These are phyloP conservation scores for Apogon hyalosoma DNA, from an alignment of 2,797 vertebrate genomes.

Conservation along the genomic window DNA sequence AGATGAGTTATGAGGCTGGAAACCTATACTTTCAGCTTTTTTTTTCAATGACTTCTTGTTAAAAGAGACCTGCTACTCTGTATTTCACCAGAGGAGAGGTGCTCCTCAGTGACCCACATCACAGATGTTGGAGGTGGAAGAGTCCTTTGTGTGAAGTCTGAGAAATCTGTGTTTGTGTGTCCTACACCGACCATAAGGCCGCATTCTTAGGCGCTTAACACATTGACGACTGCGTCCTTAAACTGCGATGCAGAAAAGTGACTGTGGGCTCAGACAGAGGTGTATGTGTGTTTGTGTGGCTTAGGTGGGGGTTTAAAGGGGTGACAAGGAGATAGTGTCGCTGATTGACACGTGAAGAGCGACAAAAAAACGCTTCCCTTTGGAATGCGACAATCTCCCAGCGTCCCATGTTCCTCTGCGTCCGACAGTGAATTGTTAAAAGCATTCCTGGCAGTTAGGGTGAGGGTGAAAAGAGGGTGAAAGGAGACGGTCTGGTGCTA, in stretches of 20 bases:
- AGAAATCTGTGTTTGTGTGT: conserved; percentile 70
- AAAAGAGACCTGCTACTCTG: conserved; percentile 63
- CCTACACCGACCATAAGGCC: conserved; percentile 55
- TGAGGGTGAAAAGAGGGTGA: conserved; percentile 72
- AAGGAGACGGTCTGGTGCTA: conserved; percentile 65
- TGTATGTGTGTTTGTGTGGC: conserved; percentile 68
- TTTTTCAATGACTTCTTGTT: conserved; percentile 45
- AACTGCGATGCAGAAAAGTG: conserved; percentile 68
- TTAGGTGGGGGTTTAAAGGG: conserved; percentile 57
- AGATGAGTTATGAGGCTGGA: conserved; percentile 56
- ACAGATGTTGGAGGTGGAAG: conserved; percentile 71
- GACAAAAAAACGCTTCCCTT: conserved; percentile 73
- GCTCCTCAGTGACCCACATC: conserved; percentile 71
- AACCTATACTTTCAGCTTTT: conserved; percentile 42
- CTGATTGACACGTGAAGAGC: conserved; percentile 85
- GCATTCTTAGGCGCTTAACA: conserved; percentile 80
- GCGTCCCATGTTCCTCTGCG: conserved; percentile 74
- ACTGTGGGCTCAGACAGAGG: conserved; percentile 40
- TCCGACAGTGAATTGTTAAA: conserved; percentile 81
- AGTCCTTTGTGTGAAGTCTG: conserved; percentile 68
- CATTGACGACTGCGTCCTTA: conserved; percentile 72
- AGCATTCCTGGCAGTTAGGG: conserved; percentile 82
- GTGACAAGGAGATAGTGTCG: conserved; percentile 82
- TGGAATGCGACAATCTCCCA: conserved; percentile 84
- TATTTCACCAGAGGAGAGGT: conserved; percentile 58